A percentile compares a stretch with the other conserved stretches of the same genome.
phyloP scores from a whole-genome alignment of 1,140 invertebrate genomes.

The Brachionus calyciflorus region DNA sequence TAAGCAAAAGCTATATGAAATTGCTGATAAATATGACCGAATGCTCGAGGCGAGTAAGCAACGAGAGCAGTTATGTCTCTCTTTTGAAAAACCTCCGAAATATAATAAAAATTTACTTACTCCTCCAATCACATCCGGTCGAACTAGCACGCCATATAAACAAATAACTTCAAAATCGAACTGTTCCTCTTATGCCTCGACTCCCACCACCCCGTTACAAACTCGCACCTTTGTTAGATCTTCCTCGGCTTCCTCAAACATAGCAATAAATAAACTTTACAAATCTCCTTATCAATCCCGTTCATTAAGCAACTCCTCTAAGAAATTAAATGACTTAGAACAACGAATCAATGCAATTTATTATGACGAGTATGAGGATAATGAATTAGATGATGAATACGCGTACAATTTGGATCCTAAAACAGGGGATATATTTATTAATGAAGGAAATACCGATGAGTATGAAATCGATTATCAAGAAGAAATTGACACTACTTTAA shows the following conservation, averaged over 20 bases:
- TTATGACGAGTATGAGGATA: neutral
- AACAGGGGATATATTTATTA: neutral
- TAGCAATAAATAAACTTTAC: neutral
- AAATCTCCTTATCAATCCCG: neutral
- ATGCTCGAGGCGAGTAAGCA: constrained; percentile 11
- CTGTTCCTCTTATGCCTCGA: neutral
- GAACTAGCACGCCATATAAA: constrained; percentile 13
- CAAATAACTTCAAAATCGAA: neutral
- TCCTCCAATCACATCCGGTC: neutral
- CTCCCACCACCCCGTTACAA: constrained; percentile 9
- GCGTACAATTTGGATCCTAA: neutral
- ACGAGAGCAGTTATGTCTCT: constrained; percentile 16
- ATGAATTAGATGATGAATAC: neutral
- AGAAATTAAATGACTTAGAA: neutral
- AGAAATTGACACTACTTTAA: neutral
- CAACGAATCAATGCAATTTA: constrained; percentile 1
- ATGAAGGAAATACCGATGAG: neutral
- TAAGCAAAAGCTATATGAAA: constrained; percentile 32
- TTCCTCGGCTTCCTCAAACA: neutral
- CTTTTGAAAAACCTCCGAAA: neutral
- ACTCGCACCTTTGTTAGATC: neutral
- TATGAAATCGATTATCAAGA: constrained; percentile 16
- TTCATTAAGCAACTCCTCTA: neutral
- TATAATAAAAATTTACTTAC: neutral
- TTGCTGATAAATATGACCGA: constrained; percentile 38